These are phyloP conservation scores for Eupithecia exiguata DNA, from an alignment of 2,888 invertebrate genomes.

Conservation along the genomic window DNA sequence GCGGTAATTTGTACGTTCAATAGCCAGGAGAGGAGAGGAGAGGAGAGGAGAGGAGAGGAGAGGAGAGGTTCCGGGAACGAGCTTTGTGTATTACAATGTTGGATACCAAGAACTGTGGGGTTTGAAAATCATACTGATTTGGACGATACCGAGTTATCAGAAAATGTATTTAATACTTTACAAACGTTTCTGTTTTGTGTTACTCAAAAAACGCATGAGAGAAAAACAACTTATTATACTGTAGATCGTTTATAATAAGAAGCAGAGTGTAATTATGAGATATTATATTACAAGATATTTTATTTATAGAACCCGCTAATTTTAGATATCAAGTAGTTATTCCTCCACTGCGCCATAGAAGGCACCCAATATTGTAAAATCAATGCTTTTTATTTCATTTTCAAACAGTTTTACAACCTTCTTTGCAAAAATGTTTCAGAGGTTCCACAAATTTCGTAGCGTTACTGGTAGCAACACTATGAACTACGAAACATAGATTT, in stretches of 20 bases:
- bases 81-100: not conserved
- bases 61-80: not conserved
- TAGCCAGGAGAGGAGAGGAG: not conserved
- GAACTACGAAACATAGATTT: not conserved
- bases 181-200: too few species aligned
- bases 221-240: too few species aligned
- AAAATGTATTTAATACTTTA: not conserved
- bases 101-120: not conserved
- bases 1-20: too few species aligned
- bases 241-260: too few species aligned
- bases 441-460: not conserved
- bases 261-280: too few species aligned
- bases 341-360: not conserved
- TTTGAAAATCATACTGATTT: not conserved
- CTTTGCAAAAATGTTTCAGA: not conserved
- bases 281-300: too few species aligned
- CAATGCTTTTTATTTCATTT: too few species aligned
- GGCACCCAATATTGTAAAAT: not conserved
- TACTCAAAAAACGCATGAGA: too few species aligned
- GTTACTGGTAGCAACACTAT: too few species aligned
- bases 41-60: too few species aligned
- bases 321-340: too few species aligned
- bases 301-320: too few species aligned
- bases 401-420: not conserved
- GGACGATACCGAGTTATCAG: not conserved